Conservation (phyloP, 1,140 invertebrate species). For the Mya arenaria region DNA sequence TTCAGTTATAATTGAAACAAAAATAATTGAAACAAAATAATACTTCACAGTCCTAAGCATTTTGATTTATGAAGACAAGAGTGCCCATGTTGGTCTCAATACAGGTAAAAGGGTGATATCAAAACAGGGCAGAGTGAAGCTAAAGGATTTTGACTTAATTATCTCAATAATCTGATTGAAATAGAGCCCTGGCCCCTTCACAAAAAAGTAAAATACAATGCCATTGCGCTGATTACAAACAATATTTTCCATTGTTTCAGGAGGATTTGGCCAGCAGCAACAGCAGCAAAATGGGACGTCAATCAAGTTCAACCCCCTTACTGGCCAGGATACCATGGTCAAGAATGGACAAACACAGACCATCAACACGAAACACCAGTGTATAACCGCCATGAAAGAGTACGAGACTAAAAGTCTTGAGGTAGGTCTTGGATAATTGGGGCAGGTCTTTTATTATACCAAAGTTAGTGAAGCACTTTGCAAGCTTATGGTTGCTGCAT, state of each 20-base stretch:
- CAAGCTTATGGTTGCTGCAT: no score
- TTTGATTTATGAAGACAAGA: no score
- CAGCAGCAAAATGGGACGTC: slow-evolving; percentile 63
- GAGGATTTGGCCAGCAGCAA: slow-evolving; percentile 58
- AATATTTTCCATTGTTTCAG: slow-evolving; percentile 24
- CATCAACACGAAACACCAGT: slow-evolving; percentile 95
- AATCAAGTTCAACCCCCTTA: slow-evolving; percentile 91
- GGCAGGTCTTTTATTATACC: no score
- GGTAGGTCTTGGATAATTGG: slow-evolving; percentile 72
- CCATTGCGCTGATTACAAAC: neutral
- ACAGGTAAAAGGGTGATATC: neutral
- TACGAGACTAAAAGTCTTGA: slow-evolving; percentile 97
- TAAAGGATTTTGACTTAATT: neutral
- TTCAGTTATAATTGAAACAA: no score
- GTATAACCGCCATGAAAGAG: slow-evolving; percentile 98
- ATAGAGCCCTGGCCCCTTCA: neutral
- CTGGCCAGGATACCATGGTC: slow-evolving; percentile 92
- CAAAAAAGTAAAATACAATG: neutral
- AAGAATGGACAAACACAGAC: slow-evolving; percentile 91
- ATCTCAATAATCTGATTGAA: neutral
- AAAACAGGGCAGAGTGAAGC: neutral
- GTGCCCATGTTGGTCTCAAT: neutral
- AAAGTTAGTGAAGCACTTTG: no score
- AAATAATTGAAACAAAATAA: no score
- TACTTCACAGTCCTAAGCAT: no score